phyloP scores from a whole-genome alignment of 2,113 vertebrate species.

The Anoura caudifer region DNA sequence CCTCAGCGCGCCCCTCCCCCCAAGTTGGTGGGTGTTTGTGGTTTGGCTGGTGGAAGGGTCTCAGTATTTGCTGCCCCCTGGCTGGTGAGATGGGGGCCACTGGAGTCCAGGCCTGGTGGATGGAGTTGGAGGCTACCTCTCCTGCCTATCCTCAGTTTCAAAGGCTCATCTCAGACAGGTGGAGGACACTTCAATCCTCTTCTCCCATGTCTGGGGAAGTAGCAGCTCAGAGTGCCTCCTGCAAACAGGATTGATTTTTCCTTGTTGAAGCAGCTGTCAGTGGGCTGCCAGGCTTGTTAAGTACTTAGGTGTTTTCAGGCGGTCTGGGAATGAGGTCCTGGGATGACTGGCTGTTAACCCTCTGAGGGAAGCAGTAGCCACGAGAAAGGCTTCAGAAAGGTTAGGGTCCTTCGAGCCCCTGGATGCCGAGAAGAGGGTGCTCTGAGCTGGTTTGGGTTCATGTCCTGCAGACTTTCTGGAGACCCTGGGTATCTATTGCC shows the following conservation, averaged over 20 bases:
- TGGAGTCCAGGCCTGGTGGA: neutral
- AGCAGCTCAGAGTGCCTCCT: neutral
- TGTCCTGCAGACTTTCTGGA: neutral
- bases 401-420: neutral
- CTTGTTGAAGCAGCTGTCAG: conserved; percentile 35
- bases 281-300: neutral
- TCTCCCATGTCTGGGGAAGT: neutral
- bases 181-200: neutral
- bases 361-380: neutral
- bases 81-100: neutral
- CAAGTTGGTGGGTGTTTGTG: neutral
- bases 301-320: conserved; percentile 4
- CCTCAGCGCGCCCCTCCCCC: no score
- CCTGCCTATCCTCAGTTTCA: neutral
- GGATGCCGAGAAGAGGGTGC: neutral
- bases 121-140: neutral
- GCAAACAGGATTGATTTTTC: conserved; percentile 48
- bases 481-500: neutral
- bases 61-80: neutral
- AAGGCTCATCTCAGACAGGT: neutral
- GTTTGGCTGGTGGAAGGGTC: neutral
- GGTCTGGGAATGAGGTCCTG: neutral
- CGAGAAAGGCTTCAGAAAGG: neutral
- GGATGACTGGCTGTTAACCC: neutral
- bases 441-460: neutral